Evolutionary conservation across 2,888 invertebrate genomes (phyloP), one percentile per base, ranked within the genome.

Genomic region (Leucophenga maculata): DNA sequence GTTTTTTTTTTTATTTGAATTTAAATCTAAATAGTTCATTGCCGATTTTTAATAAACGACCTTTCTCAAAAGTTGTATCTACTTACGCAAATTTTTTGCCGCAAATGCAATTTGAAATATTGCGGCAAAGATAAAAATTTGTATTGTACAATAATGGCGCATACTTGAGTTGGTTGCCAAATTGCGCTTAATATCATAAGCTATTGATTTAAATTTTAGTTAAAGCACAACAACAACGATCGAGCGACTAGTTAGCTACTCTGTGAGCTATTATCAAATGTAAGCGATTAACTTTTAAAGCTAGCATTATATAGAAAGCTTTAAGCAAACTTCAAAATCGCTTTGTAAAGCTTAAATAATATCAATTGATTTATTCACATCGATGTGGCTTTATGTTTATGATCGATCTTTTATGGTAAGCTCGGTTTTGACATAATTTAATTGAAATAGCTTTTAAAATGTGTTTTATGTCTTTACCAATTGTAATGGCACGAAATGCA

Each of bases 21-120:
- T 26, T 69, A 54, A 68, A 26, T n/a, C 16, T 18, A 9, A 57
- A 22, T n/a, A 22, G 16, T 39, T 55, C 18, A 55, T 54, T 32
- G 14, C 14, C 18, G 14, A 60, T 32, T 60, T 14, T 14, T 2
- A 9, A 3, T 16, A 60, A 60, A 32, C 14, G 31, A 31, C 14
- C 18, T 31, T 11, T 32, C 13, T 39, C 32, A 60, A 11, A 60
- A 14, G 22, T 67, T 52, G 67, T 78, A n/a, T n/a, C n/a, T n/a
- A 86, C 86, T 86, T 86, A 86, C 86, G 86, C 85, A 86, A 86
- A 85, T 86, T 83, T 82, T 82, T 85, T 48, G 79, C 78, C 55
- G 72, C 74, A 70, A 74, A 73, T 76, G 72, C 74, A 73, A 65
- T 74, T 57, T 72, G 74, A 60, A 64, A 32, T 68, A 68, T 69